Evolutionary conservation across 1,140 invertebrate species (phyloP).

Genomic region (Leptinotarsa lineolata): DNA sequence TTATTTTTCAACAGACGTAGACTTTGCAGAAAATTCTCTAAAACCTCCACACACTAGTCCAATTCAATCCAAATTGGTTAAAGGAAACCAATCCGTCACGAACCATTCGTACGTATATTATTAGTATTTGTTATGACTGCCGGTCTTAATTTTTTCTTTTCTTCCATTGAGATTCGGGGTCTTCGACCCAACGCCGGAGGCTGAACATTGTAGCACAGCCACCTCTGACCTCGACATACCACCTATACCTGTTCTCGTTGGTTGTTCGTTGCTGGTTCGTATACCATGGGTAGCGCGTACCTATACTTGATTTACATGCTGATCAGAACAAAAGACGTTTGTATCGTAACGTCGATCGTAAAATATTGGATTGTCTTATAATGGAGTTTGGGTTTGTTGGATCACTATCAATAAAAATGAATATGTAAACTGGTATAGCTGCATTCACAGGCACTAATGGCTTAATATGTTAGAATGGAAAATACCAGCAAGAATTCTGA

Average conservation of each 20-base stretch:
- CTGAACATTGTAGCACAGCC: slow-evolving; percentile 39
- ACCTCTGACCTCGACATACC: slow-evolving; percentile 44
- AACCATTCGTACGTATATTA: background rate
- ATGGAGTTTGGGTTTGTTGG: background rate
- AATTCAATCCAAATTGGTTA: background rate
- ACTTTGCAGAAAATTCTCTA: no score
- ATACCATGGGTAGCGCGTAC: slow-evolving; percentile 2
- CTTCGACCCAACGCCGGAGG: slow-evolving; percentile 31
- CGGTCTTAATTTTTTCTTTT: slow-evolving; percentile 20
- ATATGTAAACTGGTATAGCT: no score
- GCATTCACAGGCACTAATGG: no score
- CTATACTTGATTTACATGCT: slow-evolving; percentile 8
- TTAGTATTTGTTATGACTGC: slow-evolving; percentile 30
- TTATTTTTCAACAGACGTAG: no score
- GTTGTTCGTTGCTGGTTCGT: background rate
- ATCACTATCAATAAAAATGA: no score
- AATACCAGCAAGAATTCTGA: no score
- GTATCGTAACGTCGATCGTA: slow-evolving; percentile 2
- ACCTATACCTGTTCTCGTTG: slow-evolving; percentile 11
- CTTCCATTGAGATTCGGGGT: slow-evolving; percentile 30
- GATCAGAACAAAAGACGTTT: slow-evolving; percentile 3
- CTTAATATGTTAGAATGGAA: no score
- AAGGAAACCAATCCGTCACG: background rate
- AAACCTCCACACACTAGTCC: no score
- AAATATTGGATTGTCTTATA: background rate